Conservation (phyloP, 2,888 invertebrate genomes). For the Pristionchus fissidentatus region DNA sequence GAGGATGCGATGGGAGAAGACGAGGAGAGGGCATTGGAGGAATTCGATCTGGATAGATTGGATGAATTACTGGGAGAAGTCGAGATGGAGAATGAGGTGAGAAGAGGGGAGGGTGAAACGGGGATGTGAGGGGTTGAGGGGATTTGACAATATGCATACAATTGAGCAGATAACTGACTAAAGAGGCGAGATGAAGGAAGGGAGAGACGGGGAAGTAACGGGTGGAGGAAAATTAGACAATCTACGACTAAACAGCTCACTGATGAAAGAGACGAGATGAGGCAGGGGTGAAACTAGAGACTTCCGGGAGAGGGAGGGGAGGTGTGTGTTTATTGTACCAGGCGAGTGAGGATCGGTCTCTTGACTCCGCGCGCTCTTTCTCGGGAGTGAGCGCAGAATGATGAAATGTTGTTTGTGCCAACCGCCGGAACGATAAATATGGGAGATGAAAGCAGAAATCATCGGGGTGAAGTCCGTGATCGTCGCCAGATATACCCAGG, state of each 20-base stretch:
- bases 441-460: background rate
- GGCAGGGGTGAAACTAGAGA: background rate
- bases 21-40: slow-evolving; percentile 13
- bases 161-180: background rate
- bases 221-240: background rate
- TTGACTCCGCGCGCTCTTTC: background rate
- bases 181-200: background rate
- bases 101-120: background rate
- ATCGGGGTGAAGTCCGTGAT: too few species aligned
- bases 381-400: background rate
- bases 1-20: background rate
- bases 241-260: too few species aligned
- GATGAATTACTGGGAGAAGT: background rate
- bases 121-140: background rate
- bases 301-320: background rate
- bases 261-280: background rate
- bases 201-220: background rate
- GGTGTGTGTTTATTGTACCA: too few species aligned
- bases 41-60: slow-evolving; percentile 33
- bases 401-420: background rate
- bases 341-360: background rate
- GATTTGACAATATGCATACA: background rate
- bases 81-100: background rate
- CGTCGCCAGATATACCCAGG: background rate
- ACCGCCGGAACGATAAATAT: background rate